phyloP scores from a whole-genome alignment of 2,888 invertebrate species.

The Acanthosepion pharaonis region DNA sequence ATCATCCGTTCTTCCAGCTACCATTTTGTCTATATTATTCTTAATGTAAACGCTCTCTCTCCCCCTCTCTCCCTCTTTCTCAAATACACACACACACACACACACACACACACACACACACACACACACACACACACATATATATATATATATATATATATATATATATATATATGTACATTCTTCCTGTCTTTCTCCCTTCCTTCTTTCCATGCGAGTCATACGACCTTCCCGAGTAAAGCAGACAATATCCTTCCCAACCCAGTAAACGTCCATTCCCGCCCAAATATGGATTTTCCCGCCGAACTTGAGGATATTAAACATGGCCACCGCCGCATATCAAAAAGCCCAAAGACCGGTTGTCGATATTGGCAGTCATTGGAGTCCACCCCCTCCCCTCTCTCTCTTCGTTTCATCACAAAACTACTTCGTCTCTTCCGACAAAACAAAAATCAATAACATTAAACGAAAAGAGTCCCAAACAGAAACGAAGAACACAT shows the following conservation, averaged over 20 bases:
- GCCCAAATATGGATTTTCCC: neutral
- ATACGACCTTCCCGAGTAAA: too few species aligned
- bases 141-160: too few species aligned
- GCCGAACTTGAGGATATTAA: constrained; percentile 1
- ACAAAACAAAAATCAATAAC: neutral
- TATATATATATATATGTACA: too few species aligned
- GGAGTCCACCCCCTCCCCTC: neutral
- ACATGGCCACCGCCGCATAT: neutral
- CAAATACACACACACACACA: too few species aligned
- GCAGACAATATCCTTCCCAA: neutral
- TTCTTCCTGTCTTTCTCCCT: neutral
- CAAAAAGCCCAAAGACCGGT: neutral
- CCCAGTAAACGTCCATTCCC: neutral
- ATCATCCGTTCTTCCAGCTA: neutral
- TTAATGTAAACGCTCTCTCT: neutral
- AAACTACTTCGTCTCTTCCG: neutral
- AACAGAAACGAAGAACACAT: neutral
- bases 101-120: too few species aligned
- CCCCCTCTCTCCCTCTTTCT: neutral
- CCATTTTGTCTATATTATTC: neutral
- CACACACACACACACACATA: fast-evolving
- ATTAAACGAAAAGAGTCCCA: neutral
- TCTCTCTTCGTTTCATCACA: neutral
- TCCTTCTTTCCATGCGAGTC: neutral
- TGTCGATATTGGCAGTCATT: constrained; percentile 2